Conservation (phyloP, 2,888 invertebrate genomes). For the Pandemis cinnamomeana region DNA sequence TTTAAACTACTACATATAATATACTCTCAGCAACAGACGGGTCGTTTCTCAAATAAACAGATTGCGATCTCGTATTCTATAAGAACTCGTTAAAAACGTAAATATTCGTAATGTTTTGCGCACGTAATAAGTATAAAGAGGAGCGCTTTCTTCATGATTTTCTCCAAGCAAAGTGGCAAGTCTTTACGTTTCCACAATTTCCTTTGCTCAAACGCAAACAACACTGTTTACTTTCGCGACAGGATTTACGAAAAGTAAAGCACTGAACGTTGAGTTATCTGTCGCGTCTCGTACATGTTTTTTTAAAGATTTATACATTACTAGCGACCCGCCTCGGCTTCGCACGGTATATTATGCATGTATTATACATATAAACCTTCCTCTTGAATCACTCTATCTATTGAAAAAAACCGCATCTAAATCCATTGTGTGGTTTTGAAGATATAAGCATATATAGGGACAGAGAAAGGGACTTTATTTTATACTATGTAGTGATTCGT, state of each 20-base stretch:
- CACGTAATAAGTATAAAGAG: neutral
- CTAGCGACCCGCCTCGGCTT: no score
- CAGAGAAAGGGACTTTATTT: no score
- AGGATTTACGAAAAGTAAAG: conserved; percentile 11
- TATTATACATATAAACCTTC: no score
- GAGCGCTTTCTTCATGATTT: neutral
- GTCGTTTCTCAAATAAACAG: neutral
- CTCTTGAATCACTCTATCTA: no score
- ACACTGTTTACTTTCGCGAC: conserved; percentile 10
- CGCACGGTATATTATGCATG: no score
- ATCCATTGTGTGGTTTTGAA: no score
- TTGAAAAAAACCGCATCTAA: no score
- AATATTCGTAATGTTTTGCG: neutral
- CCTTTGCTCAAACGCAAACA: conserved; percentile 18
- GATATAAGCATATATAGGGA: no score
- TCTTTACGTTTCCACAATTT: conserved; percentile 19
- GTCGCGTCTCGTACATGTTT: neutral
- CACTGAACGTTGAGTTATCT: neutral
- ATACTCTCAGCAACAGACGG: no score
- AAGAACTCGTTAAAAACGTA: neutral
- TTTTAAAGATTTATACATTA: neutral
- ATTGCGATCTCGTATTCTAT: neutral
- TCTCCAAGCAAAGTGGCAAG: neutral
- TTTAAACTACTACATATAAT: no score
- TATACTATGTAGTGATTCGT: no score